These are phyloP conservation scores for Eilema caniola DNA, from an alignment of 2,888 invertebrate genomes.

Conservation along the genomic window DNA sequence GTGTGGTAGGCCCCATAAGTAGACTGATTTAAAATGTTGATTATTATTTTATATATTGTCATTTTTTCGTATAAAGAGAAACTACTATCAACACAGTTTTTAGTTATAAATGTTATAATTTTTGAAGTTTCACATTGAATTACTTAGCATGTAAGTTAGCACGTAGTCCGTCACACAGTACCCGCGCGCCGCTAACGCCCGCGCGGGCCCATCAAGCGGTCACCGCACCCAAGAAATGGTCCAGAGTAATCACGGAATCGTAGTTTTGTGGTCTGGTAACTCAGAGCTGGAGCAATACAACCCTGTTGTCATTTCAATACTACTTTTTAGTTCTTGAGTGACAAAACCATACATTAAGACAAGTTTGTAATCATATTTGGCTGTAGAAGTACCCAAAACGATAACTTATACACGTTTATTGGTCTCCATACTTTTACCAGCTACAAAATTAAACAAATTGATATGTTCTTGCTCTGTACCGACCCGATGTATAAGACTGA, in stretches of 20 bases:
- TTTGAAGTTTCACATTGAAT: slow-evolving; percentile 41
- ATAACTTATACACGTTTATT: slow-evolving; percentile 10
- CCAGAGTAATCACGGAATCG: slow-evolving; percentile 56
- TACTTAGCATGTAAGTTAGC: slow-evolving; percentile 58
- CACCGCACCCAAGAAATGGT: slow-evolving; percentile 78
- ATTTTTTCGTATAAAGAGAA: background rate
- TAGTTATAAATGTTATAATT: slow-evolving; percentile 5
- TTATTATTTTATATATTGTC: background rate
- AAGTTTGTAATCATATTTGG: background rate
- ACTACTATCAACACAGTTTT: background rate
- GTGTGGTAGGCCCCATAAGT: too few species aligned
- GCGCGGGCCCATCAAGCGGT: slow-evolving; percentile 76
- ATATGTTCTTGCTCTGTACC: slow-evolving; percentile 24
- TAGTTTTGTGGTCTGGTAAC: slow-evolving; percentile 22
- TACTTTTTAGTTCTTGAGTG: background rate
- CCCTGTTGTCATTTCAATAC: background rate
- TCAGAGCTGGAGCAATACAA: slow-evolving; percentile 11
- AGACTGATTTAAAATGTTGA: background rate
- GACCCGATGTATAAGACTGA: slow-evolving; percentile 77
- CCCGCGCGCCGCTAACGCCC: slow-evolving; percentile 81
- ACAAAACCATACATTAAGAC: background rate
- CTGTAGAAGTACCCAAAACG: slow-evolving; percentile 7
- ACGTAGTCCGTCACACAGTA: slow-evolving; percentile 77
- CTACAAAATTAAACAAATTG: slow-evolving; percentile 27
- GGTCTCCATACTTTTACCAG: slow-evolving; percentile 2